Evolutionary conservation across 92 coral and sea anemone species (phyloP), one percentile per base, ranked within the genome.

Genomic region (Porites cylindrica): DNA sequence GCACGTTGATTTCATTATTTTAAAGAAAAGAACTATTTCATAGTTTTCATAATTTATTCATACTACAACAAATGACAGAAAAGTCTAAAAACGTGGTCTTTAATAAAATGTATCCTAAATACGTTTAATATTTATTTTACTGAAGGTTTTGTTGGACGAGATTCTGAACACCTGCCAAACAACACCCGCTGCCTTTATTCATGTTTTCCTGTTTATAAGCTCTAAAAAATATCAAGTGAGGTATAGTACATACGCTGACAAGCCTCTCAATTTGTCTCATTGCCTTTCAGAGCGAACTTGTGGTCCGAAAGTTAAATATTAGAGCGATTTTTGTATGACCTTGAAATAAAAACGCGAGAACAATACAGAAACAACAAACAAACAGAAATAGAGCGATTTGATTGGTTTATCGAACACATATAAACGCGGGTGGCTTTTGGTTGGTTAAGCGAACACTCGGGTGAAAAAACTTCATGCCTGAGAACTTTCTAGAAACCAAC

Each of bases 31-130:
- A 69, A 43, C 14, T 38, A 66, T 66, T 80, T 52, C 0, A 21
- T 12, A 52, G 4, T 20, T 24, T 50, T 21, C 2, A 68, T 51
- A 20, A 4, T 67, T 66, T 4, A 12, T 47, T 26, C 23, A 8
- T 1, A 56, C 66, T 51, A 24, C 53, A 65, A 65, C 65, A 80
- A 81, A 16, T 60, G 56, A 81, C 85, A 81, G 51, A 21, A 68
- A 81, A 79, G 50, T 21, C 70, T 77, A 77, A 52, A 70, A 21
- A 20, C 32, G 66, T 20, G 51, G 18, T 1, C 24, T 81, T 81
- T 81, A 81, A 81, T 69, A 67, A 79, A 79, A 81, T 81, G 56
- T 80, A 53, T 21, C 20, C 64, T 80, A 23, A 7, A 70, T 56
- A 1, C 24, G 43, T 81, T 81, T 54, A 65, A 54, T 53, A 6